Base-by-base conservation (phyloP, 2,888 invertebrate species). In the Machimus atricapillus region DNA sequence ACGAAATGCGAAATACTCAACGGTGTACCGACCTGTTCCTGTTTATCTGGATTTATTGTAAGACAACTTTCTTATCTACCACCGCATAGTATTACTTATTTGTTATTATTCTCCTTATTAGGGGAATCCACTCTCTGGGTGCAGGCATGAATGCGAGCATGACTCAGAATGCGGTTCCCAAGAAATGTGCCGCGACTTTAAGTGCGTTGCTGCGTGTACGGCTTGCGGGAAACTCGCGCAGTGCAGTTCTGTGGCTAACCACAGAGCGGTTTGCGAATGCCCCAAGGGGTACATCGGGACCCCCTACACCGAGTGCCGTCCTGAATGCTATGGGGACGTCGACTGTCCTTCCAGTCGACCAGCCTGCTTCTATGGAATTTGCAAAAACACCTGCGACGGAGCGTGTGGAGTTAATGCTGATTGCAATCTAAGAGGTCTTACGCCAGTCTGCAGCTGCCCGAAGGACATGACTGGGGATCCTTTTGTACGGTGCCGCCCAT, bases 391-490 rank as follows among this genome's bases (percentile, higher is more conserved):
- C 0, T 97, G 97, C 91, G 95, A 95, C 23, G 96, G 96, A 81
- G 96, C 96, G 7, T 97, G 97, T 90, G 97, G 97, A 73, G 93
- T 95, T 19, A 95, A 95, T 89, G 97, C 97, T 3, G 96, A 97
- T 90, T 97, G 97, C 34, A 94, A 95, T 90, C 94, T 97, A 66
- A 94, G 96, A 76, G 96, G 95, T 4, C 94, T 96, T 85, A 97
- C 96, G 6, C 97, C 97, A 0, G 95, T 97, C 19, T 97, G 97
- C 92, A 96, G 96, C 87, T 97, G 97, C 91, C 97, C 97, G 0
- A 95, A 94, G 90, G 96, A 97, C 90, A 97, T 96, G 96, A 97
- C 97, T 34, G 97, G 97, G 1, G 95, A 97, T 94, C 97, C 97
- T 4, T 97, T 97, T 92, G 94, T 95, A 2, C 94, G 94, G 91